phyloP scores from a whole-genome alignment of 2,888 invertebrate species.

The Busseola fusca region DNA sequence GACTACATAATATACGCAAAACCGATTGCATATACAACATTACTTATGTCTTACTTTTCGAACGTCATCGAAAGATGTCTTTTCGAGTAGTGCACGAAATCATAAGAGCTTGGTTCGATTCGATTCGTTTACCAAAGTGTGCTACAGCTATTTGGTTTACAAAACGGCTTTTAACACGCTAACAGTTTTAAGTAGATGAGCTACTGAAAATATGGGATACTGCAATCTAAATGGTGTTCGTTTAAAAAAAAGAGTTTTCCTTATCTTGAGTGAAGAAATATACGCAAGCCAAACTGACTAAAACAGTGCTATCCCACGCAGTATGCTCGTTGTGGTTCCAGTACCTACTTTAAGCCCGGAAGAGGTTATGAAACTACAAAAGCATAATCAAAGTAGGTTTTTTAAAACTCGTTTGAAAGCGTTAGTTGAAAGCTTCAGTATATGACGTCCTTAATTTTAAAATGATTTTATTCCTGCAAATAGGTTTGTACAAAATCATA shows the following conservation, averaged over 20 bases:
- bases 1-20: background rate
- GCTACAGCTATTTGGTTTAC: constrained; percentile 16
- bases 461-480: no score
- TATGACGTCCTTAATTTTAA: background rate
- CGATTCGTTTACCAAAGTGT: constrained; percentile 27
- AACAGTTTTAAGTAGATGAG: constrained; percentile 27
- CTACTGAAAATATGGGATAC: constrained; percentile 26
- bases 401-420: background rate
- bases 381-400: background rate
- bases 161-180: constrained; percentile 40
- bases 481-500: no score
- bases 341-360: constrained; percentile 16
- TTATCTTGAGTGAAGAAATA: constrained; percentile 32
- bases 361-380: background rate
- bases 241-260: constrained; percentile 17
- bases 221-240: constrained; percentile 47
- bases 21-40: background rate
- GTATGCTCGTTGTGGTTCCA: constrained; percentile 21
- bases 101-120: background rate
- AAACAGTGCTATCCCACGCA: constrained; percentile 29
- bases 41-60: background rate
- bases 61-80: background rate
- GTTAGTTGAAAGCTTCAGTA: background rate
- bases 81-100: background rate
- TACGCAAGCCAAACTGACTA: constrained; percentile 30